Conservation (phyloP, 2,888 invertebrate genomes). For the Lomographa bimaculata region DNA sequence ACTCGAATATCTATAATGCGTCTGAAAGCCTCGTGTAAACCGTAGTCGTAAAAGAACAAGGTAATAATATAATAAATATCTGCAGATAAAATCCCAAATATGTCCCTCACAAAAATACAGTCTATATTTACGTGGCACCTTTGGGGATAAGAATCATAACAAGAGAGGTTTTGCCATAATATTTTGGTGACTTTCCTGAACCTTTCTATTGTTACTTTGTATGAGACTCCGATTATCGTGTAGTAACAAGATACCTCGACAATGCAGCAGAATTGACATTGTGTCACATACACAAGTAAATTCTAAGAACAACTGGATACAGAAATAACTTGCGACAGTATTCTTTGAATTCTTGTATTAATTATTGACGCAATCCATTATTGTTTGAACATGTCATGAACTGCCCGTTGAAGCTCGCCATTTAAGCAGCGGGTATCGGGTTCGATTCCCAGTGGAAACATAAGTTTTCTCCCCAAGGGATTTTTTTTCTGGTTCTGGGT, state of each 20-base stretch:
- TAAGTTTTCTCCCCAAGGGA: too few relatives aligned
- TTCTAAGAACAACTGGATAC: constrained; percentile 49
- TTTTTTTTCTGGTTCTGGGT: too few relatives aligned
- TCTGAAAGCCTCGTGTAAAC: too few relatives aligned
- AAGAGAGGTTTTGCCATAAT: constrained; percentile 6
- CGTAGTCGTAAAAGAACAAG: too few relatives aligned
- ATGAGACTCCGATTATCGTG: constrained; percentile 6
- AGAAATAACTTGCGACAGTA: constrained; percentile 52
- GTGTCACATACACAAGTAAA: constrained; percentile 30
- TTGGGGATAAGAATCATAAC: constrained; percentile 10
- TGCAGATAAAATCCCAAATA: not conserved
- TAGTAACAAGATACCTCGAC: constrained; percentile 8
- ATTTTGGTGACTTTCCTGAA: constrained; percentile 7
- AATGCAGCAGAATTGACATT: constrained; percentile 14
- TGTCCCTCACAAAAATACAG: constrained; percentile 12
- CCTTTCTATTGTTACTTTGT: constrained; percentile 2
- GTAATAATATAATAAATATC: not conserved
- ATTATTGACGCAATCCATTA: too few relatives aligned
- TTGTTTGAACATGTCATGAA: too few relatives aligned
- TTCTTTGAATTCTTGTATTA: constrained; percentile 47
- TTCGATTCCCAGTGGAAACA: too few relatives aligned
- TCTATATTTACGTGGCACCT: constrained; percentile 6
- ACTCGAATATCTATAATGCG: too few relatives aligned
- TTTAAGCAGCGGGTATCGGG: too few relatives aligned
- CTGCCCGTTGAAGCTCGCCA: too few relatives aligned